Base-by-base conservation (phyloP, 2,888 invertebrate species). In the Atethmia centrago region DNA sequence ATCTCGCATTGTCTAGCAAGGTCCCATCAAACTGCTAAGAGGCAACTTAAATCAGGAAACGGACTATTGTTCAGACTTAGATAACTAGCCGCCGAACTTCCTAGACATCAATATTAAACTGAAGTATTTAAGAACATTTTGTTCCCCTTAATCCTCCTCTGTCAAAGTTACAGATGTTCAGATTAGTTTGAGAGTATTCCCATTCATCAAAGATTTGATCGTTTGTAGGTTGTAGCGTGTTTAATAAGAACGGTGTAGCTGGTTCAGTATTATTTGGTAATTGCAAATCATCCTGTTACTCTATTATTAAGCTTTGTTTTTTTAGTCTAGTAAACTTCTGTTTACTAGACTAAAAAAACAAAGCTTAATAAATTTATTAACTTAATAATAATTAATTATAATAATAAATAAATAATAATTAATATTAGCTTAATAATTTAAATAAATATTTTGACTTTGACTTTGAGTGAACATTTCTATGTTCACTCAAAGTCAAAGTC, bases 181-280 rank as follows among this genome's bases (percentile, higher is more conserved):
- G 89, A 92, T 92, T 92, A 92, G 91, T 93, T 93, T 83, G 79
- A 74, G 88, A 92, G 85, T 88, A 90, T 90, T 88, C 82, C 81
- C 86, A 92, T 92, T 92, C 87, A 91, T 92, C 91, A 90, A 84
- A 87, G 83, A 80, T 76, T 86, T 89, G 88, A 91, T 88, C 87
- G 87, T 84, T 88, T 87, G 81, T 83, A 86, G 86, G 83, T 88
- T 87, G 82, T 81, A 85, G 36, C 86, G 73, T 77, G 62, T 69
- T 74, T 69, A 74, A 76, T 82, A 74, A 40, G 70, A 74, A 56
- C 62, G 31, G 31, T 61, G 68, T 59, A 63, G 56, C 61, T 65
- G 14, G 16, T 72, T 61, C 64, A 36, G 31, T 31, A 74, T 77
- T 71, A 53, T 49, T 84, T 62, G 68, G 47, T 64, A 59, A 72